These are phyloP conservation scores for Sericinus montela DNA, from an alignment of 2,888 invertebrate species.

Conservation along the genomic window DNA sequence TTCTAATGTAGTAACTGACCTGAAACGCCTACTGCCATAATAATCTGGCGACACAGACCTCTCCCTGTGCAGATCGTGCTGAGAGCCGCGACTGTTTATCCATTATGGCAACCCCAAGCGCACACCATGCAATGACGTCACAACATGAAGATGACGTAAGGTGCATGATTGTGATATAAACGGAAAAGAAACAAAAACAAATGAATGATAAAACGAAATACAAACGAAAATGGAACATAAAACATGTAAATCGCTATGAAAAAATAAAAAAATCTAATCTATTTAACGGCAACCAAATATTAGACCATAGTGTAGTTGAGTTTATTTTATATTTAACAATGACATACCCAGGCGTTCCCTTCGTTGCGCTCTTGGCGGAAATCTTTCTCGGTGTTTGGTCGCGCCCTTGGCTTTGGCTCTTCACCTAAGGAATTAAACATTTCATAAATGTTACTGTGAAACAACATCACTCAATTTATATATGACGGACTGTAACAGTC, in stretches of 20 bases:
- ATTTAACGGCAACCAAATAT: constrained; percentile 2
- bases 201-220: constrained; percentile 17
- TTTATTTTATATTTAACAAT: constrained; percentile 6
- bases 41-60: constrained; percentile 86
- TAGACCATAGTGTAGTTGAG: background rate
- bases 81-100: constrained; percentile 83
- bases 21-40: constrained; percentile 85
- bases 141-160: constrained; percentile 47
- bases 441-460: background rate
- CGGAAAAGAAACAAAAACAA: constrained; percentile 39
- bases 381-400: constrained; percentile 81
- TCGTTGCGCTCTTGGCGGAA: constrained; percentile 79
- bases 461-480: too few species aligned
- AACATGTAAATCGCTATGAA: background rate
- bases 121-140: constrained; percentile 72
- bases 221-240: background rate
- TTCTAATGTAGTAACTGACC: constrained; percentile 76
- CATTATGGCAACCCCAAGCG: constrained; percentile 36
- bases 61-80: constrained; percentile 83
- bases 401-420: constrained; percentile 65
- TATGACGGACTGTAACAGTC: too few species aligned
- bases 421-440: constrained; percentile 70
- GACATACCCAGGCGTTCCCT: constrained; percentile 74
- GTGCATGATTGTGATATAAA: constrained; percentile 38
- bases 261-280: background rate